Conservation (phyloP, 2,113 vertebrate genomes). For the Ondatra zibethicus region DNA sequence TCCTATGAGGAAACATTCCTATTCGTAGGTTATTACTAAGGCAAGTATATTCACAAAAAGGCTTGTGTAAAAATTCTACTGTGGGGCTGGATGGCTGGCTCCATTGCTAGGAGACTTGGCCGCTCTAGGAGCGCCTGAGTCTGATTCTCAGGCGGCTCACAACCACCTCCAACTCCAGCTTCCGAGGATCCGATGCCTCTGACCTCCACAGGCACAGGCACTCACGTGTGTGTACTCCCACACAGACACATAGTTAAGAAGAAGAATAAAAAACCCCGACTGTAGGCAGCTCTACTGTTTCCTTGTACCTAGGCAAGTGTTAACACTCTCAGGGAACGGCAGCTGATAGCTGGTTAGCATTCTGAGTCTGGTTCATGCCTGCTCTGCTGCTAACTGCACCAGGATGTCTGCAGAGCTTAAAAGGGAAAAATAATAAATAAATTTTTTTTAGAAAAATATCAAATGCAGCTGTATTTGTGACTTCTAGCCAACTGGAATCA, state of each 20-base stretch:
- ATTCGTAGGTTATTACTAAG: not conserved
- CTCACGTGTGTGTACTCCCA: no score
- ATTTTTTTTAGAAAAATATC: not conserved
- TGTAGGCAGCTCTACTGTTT: not conserved
- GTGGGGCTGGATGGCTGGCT: not conserved
- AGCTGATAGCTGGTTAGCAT: not conserved
- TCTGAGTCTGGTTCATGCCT: not conserved
- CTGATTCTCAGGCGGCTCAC: not conserved
- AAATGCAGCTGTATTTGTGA: not conserved
- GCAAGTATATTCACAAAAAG: not conserved
- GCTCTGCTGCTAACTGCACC: not conserved
- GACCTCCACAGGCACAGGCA: not conserved
- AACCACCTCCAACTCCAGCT: not conserved
- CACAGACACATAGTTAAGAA: not conserved
- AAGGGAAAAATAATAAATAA: not conserved
- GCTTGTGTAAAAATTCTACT: not conserved
- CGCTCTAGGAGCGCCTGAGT: not conserved
- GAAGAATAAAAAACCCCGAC: not conserved
- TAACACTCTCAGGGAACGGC: not conserved
- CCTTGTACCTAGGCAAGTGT: not conserved
- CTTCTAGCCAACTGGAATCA: not conserved
- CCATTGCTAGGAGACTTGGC: not conserved
- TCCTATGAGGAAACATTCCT: not conserved
- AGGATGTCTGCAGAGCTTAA: not conserved
- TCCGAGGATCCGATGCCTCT: not conserved